Evolutionary conservation across 2,888 invertebrate genomes (phyloP), one percentile per base, ranked within the genome.

Genomic region (Andrena camellia): DNA sequence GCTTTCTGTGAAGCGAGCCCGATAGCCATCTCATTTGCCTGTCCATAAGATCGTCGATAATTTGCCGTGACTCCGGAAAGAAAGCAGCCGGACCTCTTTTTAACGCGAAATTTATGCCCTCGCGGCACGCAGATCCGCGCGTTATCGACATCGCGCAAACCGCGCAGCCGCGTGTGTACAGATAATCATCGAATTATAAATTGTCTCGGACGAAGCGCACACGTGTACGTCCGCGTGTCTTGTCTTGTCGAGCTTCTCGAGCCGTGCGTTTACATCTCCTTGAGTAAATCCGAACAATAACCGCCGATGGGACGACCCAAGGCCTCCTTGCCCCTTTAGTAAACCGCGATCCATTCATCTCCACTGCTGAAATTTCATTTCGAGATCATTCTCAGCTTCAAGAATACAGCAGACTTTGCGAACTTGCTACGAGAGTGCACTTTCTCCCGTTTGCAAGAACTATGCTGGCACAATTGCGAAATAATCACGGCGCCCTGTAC

Each of bases 161-260:
- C 17, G 48, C 42, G 66, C 71, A 72, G 54, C 52, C 72, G 70
- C 73, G 72, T 70, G 78, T 73, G 20, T 20, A 60, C 72, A 84
- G 87, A 85, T 86, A 86, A 82, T 87, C 87, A 80, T 74, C 84
- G 75, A 86, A 82, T 86, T 85, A 79, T 85, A 86, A 86, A 86
- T 86, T 86, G 81, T 84, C 71, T 68, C 81, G 71, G 62, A 52
- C 20, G 48, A 23, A 13, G 50, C 23, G 23, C 29, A 26, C 54
- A 13, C 57, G 66, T 50, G 23, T 35, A 42, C 68, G 48, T n/a
- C 52, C 62, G 48, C 35, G 35, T 63, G 35, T 20, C 20, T 31
- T 13, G 35, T 23, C 63, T 63, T n/a, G 68, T 42, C 35, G 68
- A 54, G 35, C 33, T 73, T 26, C 20, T 17, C 33, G 35, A 73